These are phyloP conservation scores for Ceyx melanurus DNA, from an alignment of 2,113 vertebrate genomes.

Conservation along the genomic window DNA sequence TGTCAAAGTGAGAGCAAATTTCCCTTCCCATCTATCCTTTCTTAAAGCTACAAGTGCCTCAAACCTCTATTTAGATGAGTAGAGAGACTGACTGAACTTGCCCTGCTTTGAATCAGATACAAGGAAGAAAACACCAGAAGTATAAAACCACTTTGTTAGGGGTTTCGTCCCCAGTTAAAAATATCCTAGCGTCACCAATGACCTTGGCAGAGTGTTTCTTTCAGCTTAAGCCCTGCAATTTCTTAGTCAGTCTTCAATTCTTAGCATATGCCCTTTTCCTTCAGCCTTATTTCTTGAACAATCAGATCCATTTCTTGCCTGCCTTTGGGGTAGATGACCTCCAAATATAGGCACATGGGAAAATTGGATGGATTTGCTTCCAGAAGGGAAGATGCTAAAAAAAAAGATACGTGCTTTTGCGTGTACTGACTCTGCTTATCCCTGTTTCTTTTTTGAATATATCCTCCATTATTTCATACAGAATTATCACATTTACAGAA, in stretches of 20 bases:
- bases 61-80: not conserved
- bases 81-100: not conserved
- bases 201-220: not conserved
- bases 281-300: slow-evolving; percentile 15
- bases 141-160: not conserved
- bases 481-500: not conserved
- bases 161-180: not conserved
- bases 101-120: not conserved
- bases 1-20: not conserved
- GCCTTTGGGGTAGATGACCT: not conserved
- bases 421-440: not conserved
- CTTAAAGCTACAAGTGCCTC: not conserved
- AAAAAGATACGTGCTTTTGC: not conserved
- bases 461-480: not conserved
- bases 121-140: not conserved
- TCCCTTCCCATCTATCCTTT: not conserved
- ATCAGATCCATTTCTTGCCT: slow-evolving; percentile 15
- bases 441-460: not conserved
- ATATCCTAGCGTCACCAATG: not conserved
- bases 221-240: not conserved
- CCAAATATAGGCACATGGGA: not conserved
- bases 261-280: slow-evolving; percentile 31
- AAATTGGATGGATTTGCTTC: not conserved
- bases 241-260: slow-evolving; percentile 10
- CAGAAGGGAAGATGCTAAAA: not conserved